These are phyloP conservation scores for Tachystola acroxantha DNA, from an alignment of 2,888 invertebrate species.

Conservation along the genomic window DNA sequence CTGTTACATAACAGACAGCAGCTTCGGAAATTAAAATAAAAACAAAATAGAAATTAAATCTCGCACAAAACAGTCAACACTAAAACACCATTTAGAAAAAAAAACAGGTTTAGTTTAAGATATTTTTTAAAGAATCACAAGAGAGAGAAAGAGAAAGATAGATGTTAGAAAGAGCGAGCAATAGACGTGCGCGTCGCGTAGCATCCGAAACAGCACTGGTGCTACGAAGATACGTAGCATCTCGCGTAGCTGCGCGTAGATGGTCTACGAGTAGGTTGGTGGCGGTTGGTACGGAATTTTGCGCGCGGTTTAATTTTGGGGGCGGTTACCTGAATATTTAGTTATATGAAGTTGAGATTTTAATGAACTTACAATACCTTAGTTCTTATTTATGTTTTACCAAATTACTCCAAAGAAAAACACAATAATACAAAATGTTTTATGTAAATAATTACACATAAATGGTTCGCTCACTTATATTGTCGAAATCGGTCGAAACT, in stretches of 20 bases:
- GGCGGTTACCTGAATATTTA: too few relatives aligned
- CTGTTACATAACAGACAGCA: constrained; percentile 30
- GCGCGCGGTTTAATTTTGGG: too few relatives aligned
- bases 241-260: constrained; percentile 9
- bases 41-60: constrained; percentile 8
- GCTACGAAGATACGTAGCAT: constrained; percentile 6
- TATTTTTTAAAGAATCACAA: constrained; percentile 14
- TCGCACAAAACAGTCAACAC: constrained; percentile 6
- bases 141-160: constrained; percentile 12
- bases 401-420: too few relatives aligned
- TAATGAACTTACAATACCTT: too few relatives aligned
- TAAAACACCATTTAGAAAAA: constrained; percentile 1
- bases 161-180: constrained; percentile 19
- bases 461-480: too few relatives aligned
- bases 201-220: constrained; percentile 4
- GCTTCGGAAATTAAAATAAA: constrained; percentile 10
- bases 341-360: too few relatives aligned
- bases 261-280: constrained; percentile 1
- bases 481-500: too few relatives aligned
- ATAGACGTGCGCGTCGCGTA: constrained; percentile 22
- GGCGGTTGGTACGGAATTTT: too few relatives aligned
- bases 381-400: too few relatives aligned
- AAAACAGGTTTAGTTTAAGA: constrained; percentile 1
- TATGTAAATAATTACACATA: too few relatives aligned
- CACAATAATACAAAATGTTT: too few relatives aligned